Base-by-base conservation (phyloP, 2,797 vertebrate genomes). In the Pygocentrus nattereri region DNA sequence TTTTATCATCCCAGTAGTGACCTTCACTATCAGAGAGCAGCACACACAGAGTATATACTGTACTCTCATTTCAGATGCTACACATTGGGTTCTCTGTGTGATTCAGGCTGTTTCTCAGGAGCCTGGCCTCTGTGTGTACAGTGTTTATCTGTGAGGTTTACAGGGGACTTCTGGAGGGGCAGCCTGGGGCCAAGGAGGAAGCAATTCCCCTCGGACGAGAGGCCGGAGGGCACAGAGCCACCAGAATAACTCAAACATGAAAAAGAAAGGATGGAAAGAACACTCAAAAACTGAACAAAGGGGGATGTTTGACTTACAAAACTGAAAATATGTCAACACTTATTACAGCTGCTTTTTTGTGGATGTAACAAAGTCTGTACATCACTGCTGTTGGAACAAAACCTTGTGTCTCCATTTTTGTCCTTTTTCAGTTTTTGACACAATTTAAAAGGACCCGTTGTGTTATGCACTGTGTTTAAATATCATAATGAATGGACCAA, bases 81-180 rank as follows among this genome's bases (percentile, higher is more conserved):
- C 27, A 72, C 54, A 62, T 65, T 27, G 61, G 25, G 16, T 25
- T 64, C 52, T 74, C 52, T 58, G 49, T 74, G 41, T 38, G 19
- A 50, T 83, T 54, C 68, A 44, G 81, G 16, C 3, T 4, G 41
- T 34, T 75, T 75, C 50, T 79, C 23, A 50, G 56, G 56, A n/a
- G 44, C 72, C 31, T 15, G 25, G 34, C 67, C 58, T 30, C 10
- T 31, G 47, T 74, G 49, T 70, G 54, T 31, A 64, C 16, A 41
- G 21, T 27, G 38, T 71, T 80, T 84, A 72, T 80, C 73, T 80
- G 34, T 41, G 44, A 69, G 52, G 54, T 38, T 68, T 74, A 73
- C 30, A 76, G 78, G 19, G 71, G 76, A 67, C 47, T 82, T 73
- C 83, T 85, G 72, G 23, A 74, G 75, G 83, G 62, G 41, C 34